Conservation (phyloP, 1,140 invertebrate genomes). For the Philotrypesis tridentata region DNA sequence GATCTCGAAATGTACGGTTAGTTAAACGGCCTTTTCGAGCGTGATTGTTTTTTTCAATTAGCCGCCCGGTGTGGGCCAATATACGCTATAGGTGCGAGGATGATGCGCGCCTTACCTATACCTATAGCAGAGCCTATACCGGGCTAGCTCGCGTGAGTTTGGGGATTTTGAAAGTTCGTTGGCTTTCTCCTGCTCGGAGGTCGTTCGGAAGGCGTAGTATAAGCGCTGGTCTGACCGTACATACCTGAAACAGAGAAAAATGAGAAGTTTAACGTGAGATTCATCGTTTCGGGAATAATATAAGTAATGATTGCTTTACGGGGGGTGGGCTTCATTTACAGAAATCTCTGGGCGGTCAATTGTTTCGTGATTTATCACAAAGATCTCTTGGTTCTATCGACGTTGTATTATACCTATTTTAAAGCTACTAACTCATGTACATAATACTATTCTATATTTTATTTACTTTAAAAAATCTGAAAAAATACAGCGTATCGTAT, state of each 20-base stretch:
- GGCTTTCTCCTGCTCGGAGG: not conserved
- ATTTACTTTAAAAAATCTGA: too few relatives aligned
- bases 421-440: too few relatives aligned
- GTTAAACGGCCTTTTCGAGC: conserved; percentile 25
- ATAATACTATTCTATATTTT: too few relatives aligned
- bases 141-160: conserved; percentile 27
- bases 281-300: not conserved
- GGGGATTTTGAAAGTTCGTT: conserved; percentile 23
- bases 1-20: not conserved
- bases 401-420: too few relatives aligned
- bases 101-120: conserved; percentile 37
- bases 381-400: not conserved
- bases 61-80: not conserved
- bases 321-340: not conserved
- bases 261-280: conserved; percentile 3
- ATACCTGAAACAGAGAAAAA: conserved; percentile 42
- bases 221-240: not conserved
- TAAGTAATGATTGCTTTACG: not conserved
- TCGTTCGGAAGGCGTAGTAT: not conserved
- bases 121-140: too few relatives aligned
- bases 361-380: not conserved
- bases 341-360: not conserved
- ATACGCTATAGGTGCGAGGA: not conserved
- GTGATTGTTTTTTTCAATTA: conserved; percentile 45
- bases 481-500: too few relatives aligned